Evolutionary conservation across 2,888 invertebrate species (phyloP), one percentile per base, ranked within the genome.

Genomic region (Drosophila macrothrix): DNA sequence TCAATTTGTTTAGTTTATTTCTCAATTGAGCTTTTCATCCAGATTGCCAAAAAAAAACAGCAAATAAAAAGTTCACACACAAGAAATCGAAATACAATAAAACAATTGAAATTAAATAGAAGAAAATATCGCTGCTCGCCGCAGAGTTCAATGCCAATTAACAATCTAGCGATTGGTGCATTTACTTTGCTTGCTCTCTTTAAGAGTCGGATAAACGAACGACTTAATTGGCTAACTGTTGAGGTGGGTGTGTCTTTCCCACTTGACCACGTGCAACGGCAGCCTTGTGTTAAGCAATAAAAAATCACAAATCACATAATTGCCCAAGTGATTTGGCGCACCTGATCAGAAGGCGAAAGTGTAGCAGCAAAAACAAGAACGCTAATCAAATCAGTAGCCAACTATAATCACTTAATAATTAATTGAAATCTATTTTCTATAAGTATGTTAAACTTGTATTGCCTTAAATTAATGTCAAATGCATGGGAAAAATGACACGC

Each of bases 91-190:
- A 46, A 25, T 16, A 9, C 16, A 58, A 39, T 28, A 28, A 58
- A 53, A 59, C 53, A 71, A 59, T 60, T 59, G 54, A 62, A 63
- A 41, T 41, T 37, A 55, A 53, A 56, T n/a, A 55, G 4, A 52
- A 65, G 67, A 39, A 82, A 72, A 70, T 70, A 60, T 66, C 62
- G 66, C 59, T 12, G 60, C 61, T 70, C 52, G 28, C 16, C 56
- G 43, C 37, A 67, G 73, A 74, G 87, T 87, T 85, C 84, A 85
- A 84, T 84, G 84, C 81, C 84, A 81, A 83, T 74, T 65, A 54
- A 82, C 61, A 70, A 60, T 56, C 59, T 35, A 43, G 66, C 75
- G 69, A 87, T 85, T 86, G 86, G 84, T 76, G 83, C 61, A 76
- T 74, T 63, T 52, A 37, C 72, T 55, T 55, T 31, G 41, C n/a